Evolutionary conservation across 2,797 vertebrate species (phyloP).

Genomic region (Parambassis ranga): DNA sequence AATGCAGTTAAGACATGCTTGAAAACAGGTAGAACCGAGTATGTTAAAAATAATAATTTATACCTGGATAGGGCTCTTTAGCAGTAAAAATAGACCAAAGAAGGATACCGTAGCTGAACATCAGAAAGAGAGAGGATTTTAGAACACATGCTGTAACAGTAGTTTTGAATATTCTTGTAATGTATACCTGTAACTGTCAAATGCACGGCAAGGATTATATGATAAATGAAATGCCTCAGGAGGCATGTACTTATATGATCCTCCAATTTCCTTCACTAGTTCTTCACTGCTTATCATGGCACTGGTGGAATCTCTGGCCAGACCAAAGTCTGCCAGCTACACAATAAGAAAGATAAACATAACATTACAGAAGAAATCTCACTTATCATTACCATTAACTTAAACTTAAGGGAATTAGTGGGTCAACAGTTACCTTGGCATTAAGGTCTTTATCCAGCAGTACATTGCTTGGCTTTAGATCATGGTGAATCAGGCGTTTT

Average conservation of each 20-base stretch:
- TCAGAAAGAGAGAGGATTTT: neutral
- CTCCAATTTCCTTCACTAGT: neutral
- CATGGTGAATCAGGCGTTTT: constrained; percentile 60
- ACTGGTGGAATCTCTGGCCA: constrained; percentile 64
- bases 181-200: constrained; percentile 77
- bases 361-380: neutral
- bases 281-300: neutral
- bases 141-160: neutral
- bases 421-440: constrained; percentile 57
- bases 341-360: neutral
- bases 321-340: constrained; percentile 80
- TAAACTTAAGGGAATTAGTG: neutral
- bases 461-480: constrained; percentile 80
- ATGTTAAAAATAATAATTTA: neutral
- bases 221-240: constrained; percentile 66
- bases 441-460: constrained; percentile 65
- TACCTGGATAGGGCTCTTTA: constrained; percentile 59
- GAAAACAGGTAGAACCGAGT: neutral
- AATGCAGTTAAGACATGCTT: neutral
- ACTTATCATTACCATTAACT: neutral
- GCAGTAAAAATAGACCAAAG: constrained; percentile 61
- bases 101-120: constrained; percentile 66
- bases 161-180: neutral
- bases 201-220: constrained; percentile 55
- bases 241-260: constrained; percentile 74